Evolutionary conservation across 1,140 invertebrate species (phyloP), one percentile per base, ranked within the genome.

Genomic region (Rhagoletis pomonella): DNA sequence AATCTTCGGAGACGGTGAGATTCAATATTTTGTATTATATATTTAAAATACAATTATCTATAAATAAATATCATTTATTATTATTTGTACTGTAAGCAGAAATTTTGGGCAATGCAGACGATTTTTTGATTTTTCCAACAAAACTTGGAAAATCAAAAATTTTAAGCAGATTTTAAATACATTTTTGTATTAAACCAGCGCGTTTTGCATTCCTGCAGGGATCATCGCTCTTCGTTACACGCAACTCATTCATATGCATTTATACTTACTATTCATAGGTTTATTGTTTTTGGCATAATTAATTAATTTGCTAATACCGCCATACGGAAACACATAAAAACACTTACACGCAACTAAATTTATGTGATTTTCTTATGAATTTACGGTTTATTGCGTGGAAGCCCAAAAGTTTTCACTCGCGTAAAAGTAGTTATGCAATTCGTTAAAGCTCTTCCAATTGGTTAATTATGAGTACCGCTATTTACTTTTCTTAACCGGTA

Each of bases 381-480:
- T 73, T 44, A 44, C 42, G 67, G 67, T 73, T 73, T 73, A 73
- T 44, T 47, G 67, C 67, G 39, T 44, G 67, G 67, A 47, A 73
- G 42, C 14, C 65, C 2, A 65, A 44, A 73, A 73, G 12, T 73
- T 73, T 73, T 47, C 67, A 17, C 14, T 73, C 67, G 44, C 42
- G 42, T n/a, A 44, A 73, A 73, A 47, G 10, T 17, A 47, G 67
- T 73, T 73, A 73, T 73, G 42, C 44, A 73, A 73, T 73, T 73
- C 67, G 67, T 73, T 73, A 73, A 73, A n/a, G 67, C 14, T 17
- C 17, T 73, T 73, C 67, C 67, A 73, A 73, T 42, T 44, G 67
- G 67, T 44, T 73, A 73, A 73, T 47, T 73, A 44, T 73, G 65
- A 29, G 39, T 29, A 14, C 9, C 65, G 65, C 14, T 67, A 29